These are phyloP conservation scores for Pseudolaguvia tuberculata DNA, from an alignment of 2,113 vertebrate genomes.

Conservation along the genomic window DNA sequence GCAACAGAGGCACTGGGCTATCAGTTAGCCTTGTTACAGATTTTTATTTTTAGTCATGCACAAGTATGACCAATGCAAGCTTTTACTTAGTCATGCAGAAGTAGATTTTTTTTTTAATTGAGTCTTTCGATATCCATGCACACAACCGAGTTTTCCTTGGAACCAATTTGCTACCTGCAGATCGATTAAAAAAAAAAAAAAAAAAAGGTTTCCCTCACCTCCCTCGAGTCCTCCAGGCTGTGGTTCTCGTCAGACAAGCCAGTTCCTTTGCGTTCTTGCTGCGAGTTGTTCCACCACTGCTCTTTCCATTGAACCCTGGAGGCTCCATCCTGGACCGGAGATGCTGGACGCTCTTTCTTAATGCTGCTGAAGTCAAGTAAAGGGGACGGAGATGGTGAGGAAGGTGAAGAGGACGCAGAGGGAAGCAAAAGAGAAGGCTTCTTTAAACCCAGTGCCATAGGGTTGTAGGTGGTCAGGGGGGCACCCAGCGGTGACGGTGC, in stretches of 20 bases:
- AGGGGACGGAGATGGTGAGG: conserved; percentile 69
- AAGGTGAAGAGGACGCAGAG: conserved; percentile 72
- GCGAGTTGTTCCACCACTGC: conserved; percentile 81
- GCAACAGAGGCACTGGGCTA: not conserved
- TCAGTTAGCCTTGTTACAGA: not conserved
- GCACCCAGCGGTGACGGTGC: conserved; percentile 74
- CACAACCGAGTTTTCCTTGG: not conserved
- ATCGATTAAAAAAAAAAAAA: not conserved
- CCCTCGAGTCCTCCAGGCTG: conserved; percentile 72
- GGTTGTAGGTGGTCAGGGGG: conserved; percentile 72
- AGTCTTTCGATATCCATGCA: conserved; percentile 20
- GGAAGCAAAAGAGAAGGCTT: conserved; percentile 79
- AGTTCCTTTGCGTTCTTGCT: conserved; percentile 71
- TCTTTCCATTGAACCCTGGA: conserved; percentile 76
- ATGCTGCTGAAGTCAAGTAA: conserved; percentile 71
- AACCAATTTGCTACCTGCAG: not conserved
- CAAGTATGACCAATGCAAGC: conserved; percentile 3
- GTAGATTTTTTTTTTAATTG: not conserved
- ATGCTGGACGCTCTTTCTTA: conserved; percentile 76
- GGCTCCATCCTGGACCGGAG: conserved; percentile 38
- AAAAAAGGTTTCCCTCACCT: conserved; percentile 47
- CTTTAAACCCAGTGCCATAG: conserved; percentile 78
- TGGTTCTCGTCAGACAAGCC: conserved; percentile 65
- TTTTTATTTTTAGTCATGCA: not conserved
- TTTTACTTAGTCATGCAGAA: conserved; percentile 22